Evolutionary conservation across 2,113 vertebrate species (phyloP), one percentile per base, ranked within the genome.

Genomic region (Ailurus styani): DNA sequence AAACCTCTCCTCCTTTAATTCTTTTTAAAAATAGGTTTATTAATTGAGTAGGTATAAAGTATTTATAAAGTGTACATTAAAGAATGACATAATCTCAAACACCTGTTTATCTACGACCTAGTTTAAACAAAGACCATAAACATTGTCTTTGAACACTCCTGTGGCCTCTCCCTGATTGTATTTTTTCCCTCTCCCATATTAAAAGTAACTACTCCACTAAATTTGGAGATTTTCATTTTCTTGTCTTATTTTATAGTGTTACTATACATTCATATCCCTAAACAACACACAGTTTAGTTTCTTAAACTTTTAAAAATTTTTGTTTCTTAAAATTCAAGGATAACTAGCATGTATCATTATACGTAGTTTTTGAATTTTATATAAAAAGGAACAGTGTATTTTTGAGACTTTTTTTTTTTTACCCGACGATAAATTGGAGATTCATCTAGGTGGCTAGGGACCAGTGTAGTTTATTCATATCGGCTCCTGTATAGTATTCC

Each of bases 11-110:
- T 72, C 64, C 31, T 95, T 94, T 42, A 87, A 82, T 87, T 85
- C 64, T 81, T 79, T 90, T 82, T 29, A 5, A 93, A 95, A 92
- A 90, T 68, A 40, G 15, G 12, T 31, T 95, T 83, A 95, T 96
- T 89, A 81, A 93, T 96, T 93, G 83, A 95, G 45, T 40, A 40
- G 54, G 34, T 78, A 57, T 93, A 60, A 96, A 98, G 90, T 93
- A 91, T 98, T 94, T 77, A 96, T 77, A 47, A 95, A 84, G 62
- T 79, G 11, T 83, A 40, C 27, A 6, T 57, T 40, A 87, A 94
- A 95, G 57, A 42, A 45, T 91, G 88, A 62, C 11, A 11, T 1
- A 23, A 40, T n/a, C 50, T 89, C 17, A 87, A 21, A 84, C 45
- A 96, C 55, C n/a, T 97, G 64, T 90, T 66, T 18, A 2, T 55